Conservation (phyloP, 1,140 invertebrate species). For the Antheraea pernyi region DNA sequence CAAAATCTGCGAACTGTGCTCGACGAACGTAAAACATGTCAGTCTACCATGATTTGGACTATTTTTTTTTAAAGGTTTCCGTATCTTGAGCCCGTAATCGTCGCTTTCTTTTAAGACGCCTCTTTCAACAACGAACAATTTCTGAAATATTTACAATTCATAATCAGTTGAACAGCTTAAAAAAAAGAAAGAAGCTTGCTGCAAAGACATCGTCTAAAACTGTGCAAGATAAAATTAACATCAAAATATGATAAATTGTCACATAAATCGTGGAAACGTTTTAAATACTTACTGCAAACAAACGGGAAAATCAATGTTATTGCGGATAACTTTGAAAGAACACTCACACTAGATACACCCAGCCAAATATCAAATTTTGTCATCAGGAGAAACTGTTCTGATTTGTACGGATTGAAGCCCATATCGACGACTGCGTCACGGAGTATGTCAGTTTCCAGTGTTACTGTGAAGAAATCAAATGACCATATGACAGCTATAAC, state of each 20-base stretch:
- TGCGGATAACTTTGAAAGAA: too few relatives aligned
- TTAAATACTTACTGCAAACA: too few relatives aligned
- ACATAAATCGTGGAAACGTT: too few relatives aligned
- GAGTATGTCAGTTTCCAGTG: constrained; percentile 39
- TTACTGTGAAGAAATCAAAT: constrained; percentile 37
- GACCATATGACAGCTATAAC: too few relatives aligned
- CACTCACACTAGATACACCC: constrained; percentile 44
- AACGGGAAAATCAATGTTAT: too few relatives aligned
- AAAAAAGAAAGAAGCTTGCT: too few relatives aligned
- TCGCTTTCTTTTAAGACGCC: constrained; percentile 58
- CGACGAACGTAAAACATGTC: constrained; percentile 55
- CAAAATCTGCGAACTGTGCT: constrained; percentile 47
- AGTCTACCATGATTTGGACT: constrained; percentile 46
- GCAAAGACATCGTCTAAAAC: too few relatives aligned
- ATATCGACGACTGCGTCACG: constrained; percentile 47
- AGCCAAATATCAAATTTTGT: constrained; percentile 62
- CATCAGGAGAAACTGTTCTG: constrained; percentile 57
- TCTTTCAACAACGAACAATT: constrained; percentile 56
- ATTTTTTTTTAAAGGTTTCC: constrained; percentile 31
- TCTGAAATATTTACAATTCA: constrained; percentile 32
- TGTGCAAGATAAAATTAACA: too few relatives aligned
- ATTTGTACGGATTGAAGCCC: constrained; percentile 51
- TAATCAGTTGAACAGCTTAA: too few relatives aligned
- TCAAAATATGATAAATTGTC: too few relatives aligned
- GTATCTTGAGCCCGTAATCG: constrained; percentile 53